Conservation (phyloP, 2,113 vertebrate species). For the Ramphastos sulfuratus region DNA sequence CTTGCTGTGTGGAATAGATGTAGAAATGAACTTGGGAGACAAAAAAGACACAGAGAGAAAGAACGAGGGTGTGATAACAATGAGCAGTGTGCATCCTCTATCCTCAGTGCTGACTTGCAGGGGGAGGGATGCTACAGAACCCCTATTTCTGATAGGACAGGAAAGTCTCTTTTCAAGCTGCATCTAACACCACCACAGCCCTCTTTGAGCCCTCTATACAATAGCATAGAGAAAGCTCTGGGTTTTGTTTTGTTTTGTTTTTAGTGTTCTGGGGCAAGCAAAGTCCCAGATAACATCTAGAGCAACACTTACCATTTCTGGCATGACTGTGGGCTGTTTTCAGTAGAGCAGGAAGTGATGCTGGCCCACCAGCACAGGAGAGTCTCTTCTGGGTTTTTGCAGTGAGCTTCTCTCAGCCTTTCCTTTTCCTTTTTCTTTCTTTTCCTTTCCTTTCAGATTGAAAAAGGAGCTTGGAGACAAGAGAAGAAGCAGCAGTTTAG, state of each 20-base stretch:
- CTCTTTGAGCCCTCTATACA: background rate
- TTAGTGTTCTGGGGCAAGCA: background rate
- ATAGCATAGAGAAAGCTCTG: background rate
- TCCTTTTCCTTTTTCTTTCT: background rate
- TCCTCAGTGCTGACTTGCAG: background rate
- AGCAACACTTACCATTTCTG: background rate
- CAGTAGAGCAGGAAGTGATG: background rate
- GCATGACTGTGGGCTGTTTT: background rate
- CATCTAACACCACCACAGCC: rapidly evolving
- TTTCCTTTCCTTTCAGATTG: background rate
- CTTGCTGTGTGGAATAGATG: background rate
- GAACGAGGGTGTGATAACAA: background rate
- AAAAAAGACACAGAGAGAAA: background rate
- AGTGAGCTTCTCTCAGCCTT: background rate
- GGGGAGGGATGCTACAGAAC: background rate
- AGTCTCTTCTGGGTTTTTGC: background rate
- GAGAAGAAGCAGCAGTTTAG: background rate
- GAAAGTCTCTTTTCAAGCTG: background rate
- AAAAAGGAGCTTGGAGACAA: background rate
- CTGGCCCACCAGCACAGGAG: background rate
- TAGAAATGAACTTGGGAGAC: background rate
- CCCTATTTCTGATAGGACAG: background rate
- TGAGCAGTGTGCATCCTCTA: background rate
- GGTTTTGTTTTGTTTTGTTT: background rate
- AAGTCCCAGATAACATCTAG: background rate